phyloP scores from a whole-genome alignment of 2,888 invertebrate species.

The Hyppa rectilinea region DNA sequence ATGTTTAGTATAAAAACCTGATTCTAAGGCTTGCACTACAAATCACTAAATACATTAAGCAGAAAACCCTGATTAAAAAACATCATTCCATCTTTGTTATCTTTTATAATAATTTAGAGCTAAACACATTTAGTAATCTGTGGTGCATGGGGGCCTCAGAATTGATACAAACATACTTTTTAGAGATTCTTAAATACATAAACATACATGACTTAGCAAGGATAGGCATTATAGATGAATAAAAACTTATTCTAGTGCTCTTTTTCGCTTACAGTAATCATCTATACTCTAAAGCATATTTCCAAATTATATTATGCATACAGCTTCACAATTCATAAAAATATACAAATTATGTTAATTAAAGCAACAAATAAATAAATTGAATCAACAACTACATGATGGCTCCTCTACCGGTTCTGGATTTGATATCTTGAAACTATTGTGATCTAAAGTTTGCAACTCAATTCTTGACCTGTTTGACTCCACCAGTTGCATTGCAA shows the following conservation, averaged over 20 bases:
- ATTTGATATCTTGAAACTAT: conserved; percentile 94
- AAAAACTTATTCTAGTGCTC: conserved; percentile 27
- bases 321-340: conserved; percentile 30
- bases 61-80: neutral
- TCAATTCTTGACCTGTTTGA: conserved; percentile 96
- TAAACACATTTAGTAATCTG: neutral
- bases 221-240: conserved; percentile 21
- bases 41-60: neutral
- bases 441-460: conserved; percentile 94
- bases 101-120: neutral
- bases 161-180: conserved; percentile 14
- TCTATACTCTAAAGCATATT: conserved; percentile 40
- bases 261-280: conserved; percentile 3
- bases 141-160: neutral
- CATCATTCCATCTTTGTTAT: neutral
- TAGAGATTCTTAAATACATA: conserved; percentile 46
- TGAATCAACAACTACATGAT: conserved; percentile 84
- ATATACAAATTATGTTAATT: conserved; percentile 48
- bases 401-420: conserved; percentile 91
- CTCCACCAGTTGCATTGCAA: conserved; percentile 95
- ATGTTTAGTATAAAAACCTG: conserved; percentile 1
- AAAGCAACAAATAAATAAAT: conserved; percentile 44
- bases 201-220: conserved; percentile 52
- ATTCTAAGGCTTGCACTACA: neutral
- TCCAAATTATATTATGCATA: conserved; percentile 35